These are phyloP conservation scores for Trinectes maculatus DNA, from an alignment of 2,113 vertebrate genomes.

Conservation along the genomic window DNA sequence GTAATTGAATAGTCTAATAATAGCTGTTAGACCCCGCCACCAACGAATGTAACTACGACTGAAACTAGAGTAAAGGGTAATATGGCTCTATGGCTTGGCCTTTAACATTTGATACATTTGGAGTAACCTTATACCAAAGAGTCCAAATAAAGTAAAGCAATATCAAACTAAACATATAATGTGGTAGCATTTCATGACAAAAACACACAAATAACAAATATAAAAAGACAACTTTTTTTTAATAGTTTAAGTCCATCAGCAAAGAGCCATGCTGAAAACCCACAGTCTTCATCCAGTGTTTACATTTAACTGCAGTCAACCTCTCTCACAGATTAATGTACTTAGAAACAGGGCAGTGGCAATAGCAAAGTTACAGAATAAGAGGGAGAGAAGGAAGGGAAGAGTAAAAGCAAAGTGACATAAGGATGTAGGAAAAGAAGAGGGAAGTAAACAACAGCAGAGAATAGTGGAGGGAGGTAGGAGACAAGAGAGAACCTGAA, in stretches of 20 bases:
- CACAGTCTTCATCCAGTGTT: slow-evolving; percentile 15
- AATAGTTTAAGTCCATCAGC: slow-evolving; percentile 54
- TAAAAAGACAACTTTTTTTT: slow-evolving; percentile 46
- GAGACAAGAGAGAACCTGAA: slow-evolving; percentile 34
- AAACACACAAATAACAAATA: slow-evolving; percentile 21
- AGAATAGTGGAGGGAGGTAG: slow-evolving; percentile 14
- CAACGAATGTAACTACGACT: no score
- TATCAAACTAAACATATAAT: background rate
- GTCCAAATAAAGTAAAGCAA: background rate
- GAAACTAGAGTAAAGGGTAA: no score
- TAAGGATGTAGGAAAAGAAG: background rate
- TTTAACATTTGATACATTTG: background rate
- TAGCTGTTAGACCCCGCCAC: no score
- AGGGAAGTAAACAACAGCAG: slow-evolving; percentile 12
- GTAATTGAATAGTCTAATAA: no score
- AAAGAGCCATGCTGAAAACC: slow-evolving; percentile 7
- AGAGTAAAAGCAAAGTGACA: background rate
- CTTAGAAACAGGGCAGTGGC: background rate
- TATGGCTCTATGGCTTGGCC: no score
- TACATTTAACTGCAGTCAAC: slow-evolving; percentile 4
- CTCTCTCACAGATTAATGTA: slow-evolving; percentile 18
- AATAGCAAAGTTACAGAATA: background rate
- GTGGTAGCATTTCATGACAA: slow-evolving; percentile 8
- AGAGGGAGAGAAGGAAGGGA: background rate
- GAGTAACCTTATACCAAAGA: background rate